Conservation (phyloP, 2,797 vertebrate genomes). For the Graptemys geographica region DNA sequence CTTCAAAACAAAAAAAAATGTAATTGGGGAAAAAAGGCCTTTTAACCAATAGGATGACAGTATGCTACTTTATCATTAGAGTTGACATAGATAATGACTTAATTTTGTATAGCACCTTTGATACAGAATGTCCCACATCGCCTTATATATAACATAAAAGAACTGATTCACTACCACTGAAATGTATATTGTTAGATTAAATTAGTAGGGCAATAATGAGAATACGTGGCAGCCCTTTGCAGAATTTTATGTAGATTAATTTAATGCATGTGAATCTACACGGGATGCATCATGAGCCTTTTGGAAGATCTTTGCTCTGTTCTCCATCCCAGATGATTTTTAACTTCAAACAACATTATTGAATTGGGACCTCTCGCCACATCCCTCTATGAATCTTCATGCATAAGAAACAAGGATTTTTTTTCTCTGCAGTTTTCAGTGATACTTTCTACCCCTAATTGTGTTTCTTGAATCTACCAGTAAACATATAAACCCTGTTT, state of each 20-base stretch:
- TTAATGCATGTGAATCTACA: neutral
- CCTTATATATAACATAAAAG: neutral
- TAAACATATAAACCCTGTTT: neutral
- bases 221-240: neutral
- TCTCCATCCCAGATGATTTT: neutral
- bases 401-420: neutral
- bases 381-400: neutral
- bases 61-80: neutral
- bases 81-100: neutral
- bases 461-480: too few species aligned
- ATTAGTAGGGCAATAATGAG: neutral
- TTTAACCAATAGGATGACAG: neutral
- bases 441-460: neutral
- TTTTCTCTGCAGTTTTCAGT: neutral
- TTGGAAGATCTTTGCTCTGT: neutral
- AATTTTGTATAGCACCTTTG: neutral
- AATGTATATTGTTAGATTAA: neutral
- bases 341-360: neutral
- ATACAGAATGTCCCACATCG: neutral
- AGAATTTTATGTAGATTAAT: neutral
- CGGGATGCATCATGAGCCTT: neutral
- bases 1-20: neutral
- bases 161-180: neutral
- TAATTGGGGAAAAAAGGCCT: too few species aligned
- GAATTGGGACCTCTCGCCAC: neutral